Evolutionary conservation across 2,888 invertebrate genomes (phyloP).

Genomic region (Eupithecia pulchellata): DNA sequence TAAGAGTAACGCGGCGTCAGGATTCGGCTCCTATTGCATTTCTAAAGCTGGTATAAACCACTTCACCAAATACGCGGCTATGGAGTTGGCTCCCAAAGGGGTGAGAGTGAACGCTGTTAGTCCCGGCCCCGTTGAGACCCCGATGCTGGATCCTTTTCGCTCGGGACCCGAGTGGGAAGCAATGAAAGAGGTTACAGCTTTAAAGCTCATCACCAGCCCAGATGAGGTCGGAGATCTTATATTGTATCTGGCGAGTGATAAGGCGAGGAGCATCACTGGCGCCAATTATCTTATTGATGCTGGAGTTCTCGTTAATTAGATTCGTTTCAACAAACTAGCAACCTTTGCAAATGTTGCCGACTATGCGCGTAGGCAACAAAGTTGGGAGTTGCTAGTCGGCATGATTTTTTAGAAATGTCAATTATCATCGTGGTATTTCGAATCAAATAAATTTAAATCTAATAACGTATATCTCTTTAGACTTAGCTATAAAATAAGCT

Average conservation of each 20-base stretch:
- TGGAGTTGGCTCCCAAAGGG: conserved; percentile 84
- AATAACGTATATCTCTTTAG: no score
- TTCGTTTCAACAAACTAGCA: not conserved
- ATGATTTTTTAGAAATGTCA: not conserved
- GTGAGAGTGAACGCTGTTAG: conserved; percentile 89
- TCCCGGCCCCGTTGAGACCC: conserved; percentile 88
- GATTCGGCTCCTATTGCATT: conserved; percentile 81
- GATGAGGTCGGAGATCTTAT: conserved; percentile 55
- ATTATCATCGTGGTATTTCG: not conserved
- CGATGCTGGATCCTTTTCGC: conserved; percentile 56
- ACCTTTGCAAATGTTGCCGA: not conserved
- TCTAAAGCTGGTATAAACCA: conserved; percentile 91
- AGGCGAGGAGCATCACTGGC: conserved; percentile 50
- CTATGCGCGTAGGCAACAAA: not conserved
- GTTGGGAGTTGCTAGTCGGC: not conserved
- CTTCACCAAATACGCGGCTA: conserved; percentile 88
- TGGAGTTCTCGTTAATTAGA: conserved; percentile 34
- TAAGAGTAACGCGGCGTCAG: conserved; percentile 2
- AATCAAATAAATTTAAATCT: no score
- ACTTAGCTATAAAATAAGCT: no score
- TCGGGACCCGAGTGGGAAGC: conserved; percentile 3
- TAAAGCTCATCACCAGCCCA: conserved; percentile 34
- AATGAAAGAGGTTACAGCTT: conserved; percentile 21
- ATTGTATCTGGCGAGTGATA: conserved; percentile 54
- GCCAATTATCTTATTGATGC: conserved; percentile 44